Evolutionary conservation across 1,140 invertebrate species (phyloP), one percentile per base, ranked within the genome.

Genomic region (Mamestra configurata): DNA sequence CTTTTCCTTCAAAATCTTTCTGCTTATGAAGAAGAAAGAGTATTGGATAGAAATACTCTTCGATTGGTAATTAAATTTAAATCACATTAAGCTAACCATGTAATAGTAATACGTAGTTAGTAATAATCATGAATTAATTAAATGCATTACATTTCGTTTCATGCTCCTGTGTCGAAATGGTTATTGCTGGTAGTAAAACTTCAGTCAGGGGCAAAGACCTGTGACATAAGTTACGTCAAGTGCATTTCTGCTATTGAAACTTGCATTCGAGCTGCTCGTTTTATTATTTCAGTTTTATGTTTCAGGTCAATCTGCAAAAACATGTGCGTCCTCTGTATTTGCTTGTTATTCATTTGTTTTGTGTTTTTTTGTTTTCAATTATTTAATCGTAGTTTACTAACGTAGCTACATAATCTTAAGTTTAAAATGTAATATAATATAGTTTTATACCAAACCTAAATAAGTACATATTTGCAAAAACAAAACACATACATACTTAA

Each of bases 171-270:
- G 59, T 64, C 20, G n/a, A 35, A 64, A 64, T 37, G 31, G 59
- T 35, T 61, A 61, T 61, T 61, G 31, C 59, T 37, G n/a, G n/a
- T 37, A 31, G n/a, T 64, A 64, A 64, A 64, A 8, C n/a, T 64
- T 22, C 40, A 18, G 18, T 64, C n/a, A 15, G 59, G n/a, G 31
- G 31, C 59, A 64, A 64, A 37, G 59, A 64, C 31, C 59, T 64
- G 35, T 40, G 59, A 13, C n/a, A 37, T 20, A 64, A 37, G 59
- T 35, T 35, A 22, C 2, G 1, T 3, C n/a, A 18, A 40, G 31
- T 40, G 59, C 59, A 64, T 57, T 22, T 55, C n/a, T 31, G 11
- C 55, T 35, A 20, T n/a, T 64, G 59, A 31, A 61, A 35, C 1
- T 5, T 31, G n/a, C 35, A 37, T 64, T 40, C 13, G 8, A 20